Evolutionary conservation across 2,113 vertebrate species (phyloP), one percentile per base, ranked within the genome.

Genomic region (Furnarius figulus): DNA sequence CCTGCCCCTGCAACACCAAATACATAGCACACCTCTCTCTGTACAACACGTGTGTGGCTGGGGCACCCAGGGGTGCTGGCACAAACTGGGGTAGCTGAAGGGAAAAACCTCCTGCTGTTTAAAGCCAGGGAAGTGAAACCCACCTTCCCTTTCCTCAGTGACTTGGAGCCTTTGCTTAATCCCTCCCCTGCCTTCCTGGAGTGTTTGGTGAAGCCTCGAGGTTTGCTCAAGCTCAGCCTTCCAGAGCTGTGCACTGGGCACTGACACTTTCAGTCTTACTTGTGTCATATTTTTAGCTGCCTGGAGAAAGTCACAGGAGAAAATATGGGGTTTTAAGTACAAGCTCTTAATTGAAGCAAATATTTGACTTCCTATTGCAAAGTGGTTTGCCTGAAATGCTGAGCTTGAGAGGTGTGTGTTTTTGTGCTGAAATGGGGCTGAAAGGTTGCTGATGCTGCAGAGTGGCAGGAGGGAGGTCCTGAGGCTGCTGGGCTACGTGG

Each of bases 291-390:
- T 88, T 92, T 68, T 86, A 86, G 68, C 82, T 74, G 67, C 46
- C 82, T 86, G 72, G 88, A 61, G 55, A 82, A 74, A 55, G 78
- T 81, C 80, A 93, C 35, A 39, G 81, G 70, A 65, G 65, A 81
- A 80, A 50, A 40, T 80, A 37, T 12, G 23, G 40, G 40, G 40
- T 95, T 91, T 87, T 27, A 80, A 90, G 81, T 95, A 61, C 50
- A 85, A 71, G 13, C 67, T 77, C 79, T 90, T 81, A 87, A 75
- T 63, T 93, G 65, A 88, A 93, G 49, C 59, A 94, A 59, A 9
- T 87, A 90, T 81, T 95, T 86, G 56, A 72, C 56, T 90, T 93
- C 70, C 88, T 93, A 10, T 61, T 84, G 44, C 87, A 61, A 61
- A 78, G 73, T 75, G 59, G n/a, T 89, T 92, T 65, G 44, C 76